Evolutionary conservation across 2,113 vertebrate genomes (phyloP), one percentile per base, ranked within the genome.

Genomic region (Nothobranchius furzeri): DNA sequence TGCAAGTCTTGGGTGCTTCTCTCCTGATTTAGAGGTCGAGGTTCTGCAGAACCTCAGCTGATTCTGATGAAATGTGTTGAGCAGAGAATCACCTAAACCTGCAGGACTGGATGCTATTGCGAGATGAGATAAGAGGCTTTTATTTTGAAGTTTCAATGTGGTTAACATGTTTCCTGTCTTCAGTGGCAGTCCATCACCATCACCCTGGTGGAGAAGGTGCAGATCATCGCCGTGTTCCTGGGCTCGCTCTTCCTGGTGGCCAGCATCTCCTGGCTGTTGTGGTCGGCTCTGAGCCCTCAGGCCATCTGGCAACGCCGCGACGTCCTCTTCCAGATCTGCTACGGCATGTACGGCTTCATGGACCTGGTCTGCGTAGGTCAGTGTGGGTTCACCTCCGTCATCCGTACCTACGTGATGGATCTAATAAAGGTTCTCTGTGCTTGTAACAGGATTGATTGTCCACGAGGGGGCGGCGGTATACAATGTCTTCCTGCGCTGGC

Each of bases 271-370:
- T 98, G 96, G 96, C 94, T 98, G 87, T 94, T 98, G 83, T 98
- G 96, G 96, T 97, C 96, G 25, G 95, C 95, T 70, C 94, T 97
- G 91, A 97, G 96, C 83, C 95, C 96, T 53, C 94, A 95, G 89
- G 96, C 96, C 64, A 81, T 94, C 63, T 97, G 95, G 96, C 96
- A 97, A 92, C 96, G 96, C 83, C 95, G 94, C 58, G 96, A 98
- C 88, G 88, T 95, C 89, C 95, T 97, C 88, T 98, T 98, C 89
- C 96, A 97, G 83, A 96, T 97, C 92, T 98, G 96, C 93, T 98
- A 98, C 78, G 96, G 94, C 93, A 96, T 98, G 96, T 98, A 98
- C 85, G 95, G 95, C 90, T 96, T 97, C 94, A 98, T 97, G 96
- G 96, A 97, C 91, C 93, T 97, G 91, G 96, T 98, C 71, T 97